Evolutionary conservation across 2,113 vertebrate genomes (phyloP), one percentile per base, ranked within the genome.

Genomic region (Glaucidium brasilianum): DNA sequence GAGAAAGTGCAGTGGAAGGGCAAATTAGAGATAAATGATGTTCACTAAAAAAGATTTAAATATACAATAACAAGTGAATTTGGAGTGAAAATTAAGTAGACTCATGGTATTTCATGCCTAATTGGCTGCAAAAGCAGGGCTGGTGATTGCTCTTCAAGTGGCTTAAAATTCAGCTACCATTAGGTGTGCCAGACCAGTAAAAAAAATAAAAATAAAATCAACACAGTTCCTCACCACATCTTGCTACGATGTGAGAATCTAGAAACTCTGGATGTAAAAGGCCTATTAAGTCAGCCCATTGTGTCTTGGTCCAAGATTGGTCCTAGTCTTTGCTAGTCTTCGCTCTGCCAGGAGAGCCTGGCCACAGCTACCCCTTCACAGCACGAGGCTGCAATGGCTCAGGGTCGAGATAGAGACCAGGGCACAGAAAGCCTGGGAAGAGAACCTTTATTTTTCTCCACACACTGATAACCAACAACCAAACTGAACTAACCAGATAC

Each of bases 151-250:
- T 88, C 59, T 72, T 62, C 7, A 56, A 66, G 18, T 47, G 12
- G 69, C 26, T 62, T 90, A 21, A 89, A 81, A 84, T 35, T 45
- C 32, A 66, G 25, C 11, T 81, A 43, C 32, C 10, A 35, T 17
- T 27, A 78, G n/a, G 30, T 0, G 0, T 56, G 35, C 60, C 49
- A 92, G 34, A 74, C 4, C 27, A 39, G 37, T 32, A 14, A 14
- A 41, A 45, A 35, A 56, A 75, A 78, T 53, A 71, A 43, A 41
- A 50, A 50, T n/a, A n/a, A 74, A 29, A 43, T 13, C 30, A 86
- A 13, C 22, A 15, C 16, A 26, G 37, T 43, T 79, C 17, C 30
- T 56, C 34, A 79, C 7, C 39, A 14, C 11, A 60, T n/a, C 69
- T 80, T 68, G 18, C 32, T n/a, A 66, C 55, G 29, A 41, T 39